Evolutionary conservation across 2,888 invertebrate genomes (phyloP).

Genomic region (Horisme vitalbata): DNA sequence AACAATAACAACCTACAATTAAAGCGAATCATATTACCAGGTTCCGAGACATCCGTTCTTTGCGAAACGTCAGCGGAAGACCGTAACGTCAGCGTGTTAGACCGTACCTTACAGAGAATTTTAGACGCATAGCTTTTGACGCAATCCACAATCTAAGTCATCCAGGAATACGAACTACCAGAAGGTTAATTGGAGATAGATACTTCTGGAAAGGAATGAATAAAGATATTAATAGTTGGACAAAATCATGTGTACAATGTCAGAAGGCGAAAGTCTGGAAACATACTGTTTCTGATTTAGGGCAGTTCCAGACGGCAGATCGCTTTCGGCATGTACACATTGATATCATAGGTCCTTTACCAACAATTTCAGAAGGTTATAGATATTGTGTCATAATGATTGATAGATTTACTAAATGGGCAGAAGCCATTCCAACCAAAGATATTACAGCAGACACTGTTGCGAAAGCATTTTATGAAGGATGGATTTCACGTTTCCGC

Average conservation of each 20-base stretch:
- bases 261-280: conserved; percentile 23
- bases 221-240: conserved; percentile 12
- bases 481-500: conserved; percentile 29
- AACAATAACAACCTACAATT: conserved; percentile 13
- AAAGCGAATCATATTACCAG: conserved; percentile 12
- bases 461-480: conserved; percentile 25
- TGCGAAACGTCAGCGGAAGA: conserved; percentile 28
- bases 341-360: conserved; percentile 33
- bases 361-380: conserved; percentile 21
- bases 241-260: conserved; percentile 22
- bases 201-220: conserved; percentile 11
- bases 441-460: no score
- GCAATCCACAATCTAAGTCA: conserved; percentile 13
- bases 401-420: conserved; percentile 34
- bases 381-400: conserved; percentile 34
- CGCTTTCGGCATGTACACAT: conserved; percentile 27
- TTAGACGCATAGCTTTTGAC: conserved; percentile 10
- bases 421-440: conserved; percentile 32
- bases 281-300: conserved; percentile 19
- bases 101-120: conserved; percentile 14
- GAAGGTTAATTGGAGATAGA: conserved; percentile 4
- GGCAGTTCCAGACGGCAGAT: conserved; percentile 4
- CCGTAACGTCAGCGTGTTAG: no score
- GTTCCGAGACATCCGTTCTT: conserved; percentile 13
- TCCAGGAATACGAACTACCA: conserved; percentile 7